Percentiles rank a stretch among this genome's conserved stretches.
phyloP scores from a whole-genome alignment of 1,140 invertebrate genomes.

The Macrocentrus cingulum region DNA sequence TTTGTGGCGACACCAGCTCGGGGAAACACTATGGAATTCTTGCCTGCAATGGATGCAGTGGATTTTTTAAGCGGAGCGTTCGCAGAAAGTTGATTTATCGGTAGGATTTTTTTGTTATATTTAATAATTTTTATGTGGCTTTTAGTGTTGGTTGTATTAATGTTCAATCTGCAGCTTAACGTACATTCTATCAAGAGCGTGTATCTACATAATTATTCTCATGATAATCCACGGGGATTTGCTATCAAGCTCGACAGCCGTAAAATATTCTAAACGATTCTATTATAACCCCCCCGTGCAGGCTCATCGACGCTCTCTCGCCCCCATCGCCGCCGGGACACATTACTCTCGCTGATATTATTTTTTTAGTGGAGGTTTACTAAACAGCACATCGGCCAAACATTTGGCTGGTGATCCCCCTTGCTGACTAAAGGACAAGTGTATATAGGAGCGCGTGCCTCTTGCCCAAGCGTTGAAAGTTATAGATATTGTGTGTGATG shows the following conservation, averaged over 20 bases:
- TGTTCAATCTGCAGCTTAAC: neutral
- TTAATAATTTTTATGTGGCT: too few species aligned
- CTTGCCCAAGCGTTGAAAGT: constrained; percentile 30
- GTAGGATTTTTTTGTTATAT: constrained; percentile 55
- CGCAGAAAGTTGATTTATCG: constrained; percentile 96
- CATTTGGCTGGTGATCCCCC: constrained; percentile 23
- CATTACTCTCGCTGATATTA: constrained; percentile 1
- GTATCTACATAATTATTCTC: constrained; percentile 23
- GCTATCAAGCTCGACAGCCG: constrained; percentile 25
- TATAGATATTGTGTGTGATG: constrained; percentile 10
- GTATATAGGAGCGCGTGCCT: neutral
- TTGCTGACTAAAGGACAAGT: constrained; percentile 4
- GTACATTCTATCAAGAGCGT: neutral
- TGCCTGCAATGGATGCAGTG: constrained; percentile 98
- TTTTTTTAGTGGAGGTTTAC: constrained; percentile 2
- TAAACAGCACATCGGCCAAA: constrained; percentile 16
- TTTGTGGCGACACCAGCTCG: constrained; percentile 95
- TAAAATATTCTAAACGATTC: constrained; percentile 29
- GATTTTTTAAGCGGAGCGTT: constrained; percentile 98
- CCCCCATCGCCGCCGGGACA: constrained; percentile 3
- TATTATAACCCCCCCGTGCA: constrained; percentile 15
- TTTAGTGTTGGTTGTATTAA: too few species aligned
- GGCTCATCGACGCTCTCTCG: neutral
- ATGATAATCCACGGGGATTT: constrained; percentile 19
- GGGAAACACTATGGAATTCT: constrained; percentile 98